These are phyloP conservation scores for Pogona vitticeps DNA, from an alignment of 2,113 vertebrate species.

Conservation along the genomic window DNA sequence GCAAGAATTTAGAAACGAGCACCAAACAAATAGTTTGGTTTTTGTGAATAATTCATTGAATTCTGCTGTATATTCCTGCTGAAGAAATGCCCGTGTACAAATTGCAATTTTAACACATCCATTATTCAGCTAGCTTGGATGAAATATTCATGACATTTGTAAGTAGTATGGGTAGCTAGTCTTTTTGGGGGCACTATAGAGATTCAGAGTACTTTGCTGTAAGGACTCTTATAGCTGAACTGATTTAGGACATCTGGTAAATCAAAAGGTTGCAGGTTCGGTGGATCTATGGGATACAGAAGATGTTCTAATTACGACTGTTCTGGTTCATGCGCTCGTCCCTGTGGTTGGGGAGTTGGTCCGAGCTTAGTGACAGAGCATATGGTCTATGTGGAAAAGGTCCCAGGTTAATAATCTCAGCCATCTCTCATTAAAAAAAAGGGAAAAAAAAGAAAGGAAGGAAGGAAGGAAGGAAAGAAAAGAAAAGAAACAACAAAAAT, in stretches of 20 bases:
- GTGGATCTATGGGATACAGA: not conserved
- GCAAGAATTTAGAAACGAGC: constrained; percentile 24
- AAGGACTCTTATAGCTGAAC: not conserved
- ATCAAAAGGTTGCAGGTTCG: not conserved
- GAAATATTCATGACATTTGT: constrained; percentile 40
- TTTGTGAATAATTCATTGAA: constrained; percentile 37
- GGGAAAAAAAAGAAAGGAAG: too few species aligned
- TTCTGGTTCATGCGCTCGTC: too few species aligned
- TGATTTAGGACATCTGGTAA: too few species aligned
- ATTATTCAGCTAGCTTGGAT: constrained; percentile 27
- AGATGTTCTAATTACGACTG: not conserved
- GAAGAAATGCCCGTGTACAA: constrained; percentile 9
- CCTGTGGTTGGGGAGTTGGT: too few species aligned
- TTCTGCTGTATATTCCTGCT: constrained; percentile 13
- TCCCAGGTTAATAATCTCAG: too few species aligned
- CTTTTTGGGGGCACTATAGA: not conserved
- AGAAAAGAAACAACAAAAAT: too few species aligned
- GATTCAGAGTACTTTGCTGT: constrained; percentile 17
- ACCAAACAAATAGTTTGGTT: constrained; percentile 14
- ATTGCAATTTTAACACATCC: constrained; percentile 39
- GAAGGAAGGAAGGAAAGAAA: too few species aligned
- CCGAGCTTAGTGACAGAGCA: too few species aligned
- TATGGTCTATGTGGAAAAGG: too few species aligned
- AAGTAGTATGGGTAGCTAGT: not conserved
- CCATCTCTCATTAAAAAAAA: too few species aligned